Conservation (phyloP, 2,113 vertebrate species). For the Emydocephalus ijimae region DNA sequence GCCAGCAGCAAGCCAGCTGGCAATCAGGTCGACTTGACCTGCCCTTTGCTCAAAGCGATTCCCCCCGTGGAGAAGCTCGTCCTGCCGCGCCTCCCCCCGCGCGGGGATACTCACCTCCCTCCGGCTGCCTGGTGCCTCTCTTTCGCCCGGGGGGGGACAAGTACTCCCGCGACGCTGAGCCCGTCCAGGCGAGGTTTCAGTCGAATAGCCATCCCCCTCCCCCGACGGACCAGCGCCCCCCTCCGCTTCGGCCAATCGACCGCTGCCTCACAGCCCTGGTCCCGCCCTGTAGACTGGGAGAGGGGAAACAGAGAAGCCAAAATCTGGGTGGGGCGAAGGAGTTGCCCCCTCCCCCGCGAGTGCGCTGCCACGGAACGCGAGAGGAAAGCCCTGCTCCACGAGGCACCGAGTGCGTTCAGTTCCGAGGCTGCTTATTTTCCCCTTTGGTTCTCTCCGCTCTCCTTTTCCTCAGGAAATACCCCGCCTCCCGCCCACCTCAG, state of each 20-base stretch:
- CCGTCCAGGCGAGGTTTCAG: not conserved
- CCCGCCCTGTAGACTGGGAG: not conserved
- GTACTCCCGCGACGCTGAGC: too few species aligned
- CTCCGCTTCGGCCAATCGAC: not conserved
- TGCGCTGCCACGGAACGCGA: not conserved
- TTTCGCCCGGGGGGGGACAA: not conserved
- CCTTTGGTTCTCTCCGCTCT: not conserved
- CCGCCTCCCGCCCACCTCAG: not conserved
- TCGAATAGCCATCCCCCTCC: not conserved
- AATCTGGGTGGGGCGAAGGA: not conserved
- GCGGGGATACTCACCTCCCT: not conserved
- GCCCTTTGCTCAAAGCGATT: not conserved
- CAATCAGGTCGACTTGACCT: not conserved
- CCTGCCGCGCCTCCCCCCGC: not conserved
- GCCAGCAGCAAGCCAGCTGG: not conserved
- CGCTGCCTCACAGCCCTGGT: not conserved
- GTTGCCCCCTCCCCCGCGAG: not conserved
- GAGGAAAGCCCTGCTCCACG: not conserved
- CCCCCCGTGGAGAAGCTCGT: too few species aligned
- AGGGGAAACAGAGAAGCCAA: not conserved
- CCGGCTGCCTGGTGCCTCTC: not conserved
- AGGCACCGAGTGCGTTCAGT: not conserved
- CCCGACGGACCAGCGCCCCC: not conserved
- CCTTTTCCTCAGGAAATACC: not conserved
- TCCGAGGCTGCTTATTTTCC: not conserved